Evolutionary conservation across 1,140 invertebrate species (phyloP).

Genomic region (Stegodyphus dumicola): DNA sequence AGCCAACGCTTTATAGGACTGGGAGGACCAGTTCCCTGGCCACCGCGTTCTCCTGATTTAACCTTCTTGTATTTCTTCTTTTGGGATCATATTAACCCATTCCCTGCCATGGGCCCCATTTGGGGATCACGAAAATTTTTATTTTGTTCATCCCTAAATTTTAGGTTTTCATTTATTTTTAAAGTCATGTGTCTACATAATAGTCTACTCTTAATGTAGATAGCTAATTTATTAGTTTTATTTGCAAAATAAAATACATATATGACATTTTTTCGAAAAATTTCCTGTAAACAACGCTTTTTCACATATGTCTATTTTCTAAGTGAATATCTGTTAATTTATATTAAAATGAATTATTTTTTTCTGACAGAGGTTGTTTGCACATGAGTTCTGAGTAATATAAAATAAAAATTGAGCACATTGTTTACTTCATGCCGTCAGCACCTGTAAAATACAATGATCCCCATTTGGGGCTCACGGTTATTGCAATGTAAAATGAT

Average conservation of each 20-base stretch:
- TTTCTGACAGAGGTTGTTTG: constrained; percentile 37
- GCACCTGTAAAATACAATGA: constrained; percentile 39
- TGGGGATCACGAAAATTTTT: constrained; percentile 37
- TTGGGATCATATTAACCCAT: constrained; percentile 22
- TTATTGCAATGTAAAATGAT: constrained; percentile 40
- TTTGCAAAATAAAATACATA: constrained; percentile 20
- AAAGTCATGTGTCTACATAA: constrained; percentile 2
- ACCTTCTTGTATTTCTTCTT: too few species aligned
- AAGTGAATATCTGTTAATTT: constrained; percentile 40
- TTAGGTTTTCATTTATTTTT: constrained; percentile 18
- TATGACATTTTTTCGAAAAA: constrained; percentile 38
- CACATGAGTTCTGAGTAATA: constrained; percentile 38
- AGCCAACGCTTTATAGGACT: too few species aligned
- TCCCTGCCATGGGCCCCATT: constrained; percentile 37
- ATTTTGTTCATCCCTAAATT: constrained; percentile 36
- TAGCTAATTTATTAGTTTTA: constrained; percentile 20
- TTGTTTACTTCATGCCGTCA: constrained; percentile 37
- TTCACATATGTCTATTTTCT: constrained; percentile 35
- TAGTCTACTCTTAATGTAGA: constrained; percentile 15
- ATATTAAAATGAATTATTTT: constrained; percentile 41
- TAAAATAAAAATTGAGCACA: constrained; percentile 40
- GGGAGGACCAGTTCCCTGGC: too few species aligned
- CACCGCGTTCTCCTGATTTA: too few species aligned
- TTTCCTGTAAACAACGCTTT: constrained; percentile 39
- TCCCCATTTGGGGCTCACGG: constrained; percentile 37